phyloP scores from a whole-genome alignment of 2,888 invertebrate species.

The Cosmia pyralina region DNA sequence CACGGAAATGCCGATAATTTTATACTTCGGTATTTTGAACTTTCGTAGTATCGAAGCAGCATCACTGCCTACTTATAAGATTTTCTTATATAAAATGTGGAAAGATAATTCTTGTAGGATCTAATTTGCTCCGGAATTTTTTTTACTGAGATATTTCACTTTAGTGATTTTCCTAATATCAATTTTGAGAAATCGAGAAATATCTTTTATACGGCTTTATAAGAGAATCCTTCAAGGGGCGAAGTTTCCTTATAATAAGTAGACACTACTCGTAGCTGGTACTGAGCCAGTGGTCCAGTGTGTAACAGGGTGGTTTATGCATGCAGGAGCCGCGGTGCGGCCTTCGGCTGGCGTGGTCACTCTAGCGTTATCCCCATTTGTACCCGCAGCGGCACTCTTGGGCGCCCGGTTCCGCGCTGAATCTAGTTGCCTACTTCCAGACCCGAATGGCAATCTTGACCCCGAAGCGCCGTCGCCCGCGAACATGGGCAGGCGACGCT shows the following conservation, averaged over 20 bases:
- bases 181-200: conserved; percentile 40
- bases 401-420: conserved; percentile 95
- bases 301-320: conserved; percentile 89
- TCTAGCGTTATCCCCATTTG: conserved; percentile 91
- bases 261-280: conserved; percentile 61
- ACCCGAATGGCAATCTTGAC: conserved; percentile 95
- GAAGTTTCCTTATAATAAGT: conserved; percentile 57
- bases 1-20: conserved; percentile 39
- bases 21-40: conserved; percentile 53
- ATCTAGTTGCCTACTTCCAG: conserved; percentile 95
- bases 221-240: conserved; percentile 63
- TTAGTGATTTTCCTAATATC: conserved; percentile 6
- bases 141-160: conserved; percentile 19
- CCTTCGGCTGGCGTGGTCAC: conserved; percentile 91
- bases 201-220: conserved; percentile 50
- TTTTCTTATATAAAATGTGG: conserved; percentile 65
- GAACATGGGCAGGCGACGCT: conserved; percentile 97
- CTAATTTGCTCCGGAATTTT: conserved; percentile 30
- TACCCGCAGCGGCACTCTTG: conserved; percentile 94
- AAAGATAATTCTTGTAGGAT: conserved; percentile 58
- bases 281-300: conserved; percentile 57
- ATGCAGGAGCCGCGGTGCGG: conserved; percentile 90
- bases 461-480: conserved; percentile 95
- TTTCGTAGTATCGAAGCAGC: conserved; percentile 59
- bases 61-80: conserved; percentile 60